Evolutionary conservation across 1,140 invertebrate species (phyloP), one percentile per base, ranked within the genome.

Genomic region (Drosophila hydei): DNA sequence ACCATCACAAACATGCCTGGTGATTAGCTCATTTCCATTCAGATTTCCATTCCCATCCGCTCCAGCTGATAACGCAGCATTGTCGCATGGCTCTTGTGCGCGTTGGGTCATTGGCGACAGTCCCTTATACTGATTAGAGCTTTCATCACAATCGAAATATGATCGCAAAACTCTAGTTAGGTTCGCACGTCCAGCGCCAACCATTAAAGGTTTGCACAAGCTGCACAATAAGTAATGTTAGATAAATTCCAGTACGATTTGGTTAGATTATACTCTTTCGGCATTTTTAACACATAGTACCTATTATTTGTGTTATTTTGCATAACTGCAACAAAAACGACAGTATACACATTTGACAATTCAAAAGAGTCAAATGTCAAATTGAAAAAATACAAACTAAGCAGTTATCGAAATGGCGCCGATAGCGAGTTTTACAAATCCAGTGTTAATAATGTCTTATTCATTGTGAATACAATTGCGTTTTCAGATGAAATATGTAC

Each of bases 341-440:
- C 30, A 33, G 11, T 8, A 42, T n/a, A 30, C 12, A 3, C 3
- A 23, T n/a, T n/a, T n/a, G n/a, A 9, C 4, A 52, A 12, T 4
- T 1, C 2, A 11, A n/a, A n/a, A n/a, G n/a, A 42, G 16, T 30
- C 14, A 33, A 21, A 42, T 54, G 18, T 7, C 11, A 36, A 54
- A 12, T 18, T 36, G 16, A 36, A 54, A 14, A 21, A 52, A 18
- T 12, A 25, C 27, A 33, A 12, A 25, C 33, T 12, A 33, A 19
- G 14, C 11, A 21, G 18, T 43, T 21, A 45, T 63, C 38, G 38
- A 54, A 63, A 54, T 54, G 50, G 60, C 60, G 60, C 60, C 36
- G 11, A 42, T 52, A 16, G 21, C 4, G 60, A 42, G 14, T 11
- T 8, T 0, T 12, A 14, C 7, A 18, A 9, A n/a, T 14, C 45